Percentiles rank a stretch among this genome's conserved stretches.
phyloP scores from a whole-genome alignment of 64 coral and sea anemone genomes.

The Orbicella faveolata region DNA sequence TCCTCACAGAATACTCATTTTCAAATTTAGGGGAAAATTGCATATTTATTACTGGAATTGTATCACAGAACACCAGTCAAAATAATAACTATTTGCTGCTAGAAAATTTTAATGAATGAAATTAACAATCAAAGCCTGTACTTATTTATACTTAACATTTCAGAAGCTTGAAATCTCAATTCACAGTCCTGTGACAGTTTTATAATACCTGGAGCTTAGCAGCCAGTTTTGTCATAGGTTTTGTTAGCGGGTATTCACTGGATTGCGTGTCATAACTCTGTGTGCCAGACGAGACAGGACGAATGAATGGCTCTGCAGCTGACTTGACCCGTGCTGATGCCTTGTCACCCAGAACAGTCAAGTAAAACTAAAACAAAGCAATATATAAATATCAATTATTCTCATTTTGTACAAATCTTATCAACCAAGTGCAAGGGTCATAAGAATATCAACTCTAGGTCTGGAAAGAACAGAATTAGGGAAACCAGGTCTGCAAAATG shows the following conservation, averaged over 20 bases:
- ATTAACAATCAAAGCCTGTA: too few relatives aligned
- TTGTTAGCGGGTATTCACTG: constrained; percentile 75
- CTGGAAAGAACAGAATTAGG: too few relatives aligned
- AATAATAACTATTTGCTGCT: too few relatives aligned
- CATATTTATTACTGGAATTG: too few relatives aligned
- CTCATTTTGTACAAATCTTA: too few relatives aligned
- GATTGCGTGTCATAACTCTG: constrained; percentile 67
- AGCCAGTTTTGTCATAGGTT: constrained; percentile 92
- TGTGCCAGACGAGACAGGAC: constrained; percentile 71
- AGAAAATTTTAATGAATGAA: too few relatives aligned
- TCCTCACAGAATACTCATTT: too few relatives aligned
- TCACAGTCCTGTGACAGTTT: not conserved
- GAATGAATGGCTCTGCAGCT: constrained; percentile 67
- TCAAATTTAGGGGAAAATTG: too few relatives aligned
- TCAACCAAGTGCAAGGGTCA: too few relatives aligned
- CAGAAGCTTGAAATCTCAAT: not conserved
- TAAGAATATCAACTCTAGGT: too few relatives aligned
- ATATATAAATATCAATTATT: not conserved
- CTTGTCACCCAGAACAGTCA: constrained; percentile 73
- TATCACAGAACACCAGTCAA: too few relatives aligned
- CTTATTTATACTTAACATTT: not conserved
- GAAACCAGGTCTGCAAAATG: too few relatives aligned
- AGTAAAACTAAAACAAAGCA: constrained; percentile 75
- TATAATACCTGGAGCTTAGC: constrained; percentile 82
- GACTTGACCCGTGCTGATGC: constrained; percentile 70